phyloP scores from a whole-genome alignment of 2,797 vertebrate species.

The Parambassis ranga region DNA sequence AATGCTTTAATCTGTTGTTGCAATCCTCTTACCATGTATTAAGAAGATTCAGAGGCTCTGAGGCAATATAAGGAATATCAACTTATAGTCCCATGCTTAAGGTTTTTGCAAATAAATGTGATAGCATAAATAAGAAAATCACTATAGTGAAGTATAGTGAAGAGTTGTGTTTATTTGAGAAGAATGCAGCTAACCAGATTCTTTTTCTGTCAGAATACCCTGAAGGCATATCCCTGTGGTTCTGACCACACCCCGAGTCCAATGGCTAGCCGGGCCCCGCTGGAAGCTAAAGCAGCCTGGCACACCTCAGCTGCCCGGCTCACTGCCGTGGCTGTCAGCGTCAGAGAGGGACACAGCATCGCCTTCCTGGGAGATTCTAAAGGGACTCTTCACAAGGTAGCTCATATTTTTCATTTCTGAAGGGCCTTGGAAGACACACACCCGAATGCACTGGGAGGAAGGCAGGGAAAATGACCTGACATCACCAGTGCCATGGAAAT shows the following conservation, averaged over 20 bases:
- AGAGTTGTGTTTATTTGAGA: background rate
- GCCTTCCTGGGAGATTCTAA: conserved; percentile 92
- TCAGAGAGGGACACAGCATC: conserved; percentile 88
- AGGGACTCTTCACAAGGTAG: conserved; percentile 92
- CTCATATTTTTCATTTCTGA: background rate
- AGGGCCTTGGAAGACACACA: background rate
- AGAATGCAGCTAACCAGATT: background rate
- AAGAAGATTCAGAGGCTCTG: conserved; percentile 53
- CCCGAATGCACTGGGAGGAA: background rate
- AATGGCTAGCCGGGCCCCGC: conserved; percentile 88
- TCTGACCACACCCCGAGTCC: conserved; percentile 98
- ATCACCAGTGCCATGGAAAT: background rate
- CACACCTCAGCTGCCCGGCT: conserved; percentile 82
- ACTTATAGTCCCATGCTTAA: conserved; percentile 4
- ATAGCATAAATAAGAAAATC: background rate
- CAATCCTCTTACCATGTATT: conserved; percentile 64
- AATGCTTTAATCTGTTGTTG: conserved; percentile 56
- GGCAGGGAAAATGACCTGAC: conserved; percentile 5
- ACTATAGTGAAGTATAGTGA: no score
- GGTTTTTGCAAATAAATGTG: background rate
- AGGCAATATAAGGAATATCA: conserved; percentile 18
- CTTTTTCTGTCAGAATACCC: conserved; percentile 82
- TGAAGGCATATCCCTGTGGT: conserved; percentile 93
- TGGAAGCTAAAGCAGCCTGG: conserved; percentile 81
- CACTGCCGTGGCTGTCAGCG: conserved; percentile 89